Evolutionary conservation across 1,140 invertebrate genomes (phyloP).

Genomic region (Rhynchophorus ferrugineus): DNA sequence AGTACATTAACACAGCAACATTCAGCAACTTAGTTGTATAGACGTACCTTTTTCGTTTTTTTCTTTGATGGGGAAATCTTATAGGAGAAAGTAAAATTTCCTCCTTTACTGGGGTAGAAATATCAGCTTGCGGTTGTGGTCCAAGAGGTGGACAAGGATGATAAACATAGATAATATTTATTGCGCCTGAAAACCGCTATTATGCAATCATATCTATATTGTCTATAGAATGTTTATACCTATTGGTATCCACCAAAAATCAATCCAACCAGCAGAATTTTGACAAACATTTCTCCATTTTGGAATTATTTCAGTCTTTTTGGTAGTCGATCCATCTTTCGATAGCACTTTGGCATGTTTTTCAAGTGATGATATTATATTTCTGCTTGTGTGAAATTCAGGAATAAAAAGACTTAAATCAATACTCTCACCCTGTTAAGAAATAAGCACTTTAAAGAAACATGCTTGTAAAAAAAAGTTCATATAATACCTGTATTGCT

Average conservation of each 20-base stretch:
- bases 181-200: constrained; percentile 49
- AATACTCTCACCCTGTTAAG: constrained; percentile 71
- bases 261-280: constrained; percentile 79
- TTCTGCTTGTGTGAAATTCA: constrained; percentile 80
- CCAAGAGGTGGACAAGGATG: constrained; percentile 83
- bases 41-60: constrained; percentile 23
- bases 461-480: background rate
- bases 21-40: no score
- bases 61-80: constrained; percentile 69
- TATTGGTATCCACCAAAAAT: constrained; percentile 92
- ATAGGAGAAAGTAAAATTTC: constrained; percentile 86
- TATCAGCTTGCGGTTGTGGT: constrained; percentile 79
- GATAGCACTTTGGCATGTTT: constrained; percentile 81
- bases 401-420: constrained; percentile 85
- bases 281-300: constrained; percentile 87
- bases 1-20: no score
- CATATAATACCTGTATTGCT: constrained; percentile 69
- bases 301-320: constrained; percentile 49
- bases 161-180: constrained; percentile 85
- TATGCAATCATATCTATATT: background rate
- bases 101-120: constrained; percentile 89
- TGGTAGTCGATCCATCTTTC: constrained; percentile 58
- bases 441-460: constrained; percentile 1
- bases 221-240: constrained; percentile 4
- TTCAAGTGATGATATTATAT: constrained; percentile 76